Evolutionary conservation across 2,888 invertebrate species (phyloP).

Genomic region (Homarus gammarus): DNA sequence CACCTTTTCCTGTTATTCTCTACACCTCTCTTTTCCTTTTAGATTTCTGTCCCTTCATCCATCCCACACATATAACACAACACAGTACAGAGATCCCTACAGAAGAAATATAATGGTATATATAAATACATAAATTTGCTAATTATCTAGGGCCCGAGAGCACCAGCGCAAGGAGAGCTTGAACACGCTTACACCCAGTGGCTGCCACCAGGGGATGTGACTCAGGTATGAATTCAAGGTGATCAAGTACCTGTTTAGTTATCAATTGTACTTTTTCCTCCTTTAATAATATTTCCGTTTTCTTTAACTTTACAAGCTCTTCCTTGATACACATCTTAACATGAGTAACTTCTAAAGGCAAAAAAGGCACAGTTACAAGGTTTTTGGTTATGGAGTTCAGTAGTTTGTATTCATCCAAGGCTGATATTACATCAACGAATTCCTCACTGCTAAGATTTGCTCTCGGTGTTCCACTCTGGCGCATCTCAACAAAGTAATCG

Average conservation of each 20-base stretch:
- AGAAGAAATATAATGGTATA: neutral
- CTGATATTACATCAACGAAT: constrained; percentile 1
- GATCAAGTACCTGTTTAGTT: constrained; percentile 11
- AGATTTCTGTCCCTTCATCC: no score
- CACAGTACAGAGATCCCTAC: no score
- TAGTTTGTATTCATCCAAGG: neutral
- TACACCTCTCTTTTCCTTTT: no score
- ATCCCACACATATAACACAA: no score
- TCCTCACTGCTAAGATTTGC: constrained; percentile 1
- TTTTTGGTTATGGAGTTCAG: neutral
- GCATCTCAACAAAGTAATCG: constrained; percentile 11
- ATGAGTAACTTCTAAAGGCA: constrained; percentile 33
- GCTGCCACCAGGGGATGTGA: constrained; percentile 1
- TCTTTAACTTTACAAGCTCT: constrained; percentile 11
- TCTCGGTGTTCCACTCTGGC: neutral
- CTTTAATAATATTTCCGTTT: neutral
- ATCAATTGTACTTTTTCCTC: constrained; percentile 4
- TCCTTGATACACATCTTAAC: constrained; percentile 27
- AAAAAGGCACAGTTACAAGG: constrained; percentile 26
- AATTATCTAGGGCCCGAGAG: neutral
- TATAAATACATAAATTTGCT: neutral
- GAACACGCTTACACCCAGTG: constrained; percentile 52
- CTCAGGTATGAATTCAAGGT: constrained; percentile 18
- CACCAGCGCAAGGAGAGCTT: constrained; percentile 9
- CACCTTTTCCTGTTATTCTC: no score